phyloP scores from a whole-genome alignment of 2,113 vertebrate species.

The Pedetes capensis region DNA sequence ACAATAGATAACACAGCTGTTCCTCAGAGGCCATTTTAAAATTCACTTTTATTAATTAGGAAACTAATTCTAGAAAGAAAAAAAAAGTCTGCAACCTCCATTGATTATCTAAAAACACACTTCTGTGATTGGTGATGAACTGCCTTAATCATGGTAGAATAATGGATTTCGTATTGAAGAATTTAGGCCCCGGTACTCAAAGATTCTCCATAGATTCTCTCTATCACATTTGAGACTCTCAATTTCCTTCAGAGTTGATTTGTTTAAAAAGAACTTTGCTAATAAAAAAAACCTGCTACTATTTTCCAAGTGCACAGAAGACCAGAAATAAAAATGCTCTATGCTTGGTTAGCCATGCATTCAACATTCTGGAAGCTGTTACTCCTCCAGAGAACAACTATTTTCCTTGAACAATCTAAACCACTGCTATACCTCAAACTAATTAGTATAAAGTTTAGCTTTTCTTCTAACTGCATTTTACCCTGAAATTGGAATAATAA shows the following conservation, averaged over 20 bases:
- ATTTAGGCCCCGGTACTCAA: background rate
- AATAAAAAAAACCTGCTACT: background rate
- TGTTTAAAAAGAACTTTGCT: slow-evolving; percentile 23
- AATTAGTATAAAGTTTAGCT: slow-evolving; percentile 24
- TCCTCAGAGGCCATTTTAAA: slow-evolving; percentile 52
- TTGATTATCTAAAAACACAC: slow-evolving; percentile 44
- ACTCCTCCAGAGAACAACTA: background rate
- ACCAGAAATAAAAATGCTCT: slow-evolving; percentile 25
- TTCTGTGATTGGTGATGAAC: slow-evolving; percentile 30
- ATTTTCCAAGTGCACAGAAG: background rate
- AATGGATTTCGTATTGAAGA: slow-evolving; percentile 41
- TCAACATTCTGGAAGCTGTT: slow-evolving; percentile 32
- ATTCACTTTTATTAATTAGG: slow-evolving; percentile 64
- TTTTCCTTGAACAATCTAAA: slow-evolving; percentile 16
- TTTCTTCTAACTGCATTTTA: background rate
- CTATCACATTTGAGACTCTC: background rate
- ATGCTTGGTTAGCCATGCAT: slow-evolving; percentile 48
- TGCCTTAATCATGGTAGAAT: background rate
- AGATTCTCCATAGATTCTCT: background rate
- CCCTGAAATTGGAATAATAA: slow-evolving; percentile 1
- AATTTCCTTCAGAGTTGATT: slow-evolving; percentile 40
- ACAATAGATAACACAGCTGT: slow-evolving; percentile 64
- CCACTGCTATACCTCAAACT: background rate
- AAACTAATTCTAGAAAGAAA: slow-evolving; percentile 46
- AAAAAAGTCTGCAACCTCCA: slow-evolving; percentile 13